Percentiles rank a stretch among this genome's conserved stretches.
Conservation (phyloP, 2,113 vertebrate genomes). For the Microtus montanus region DNA sequence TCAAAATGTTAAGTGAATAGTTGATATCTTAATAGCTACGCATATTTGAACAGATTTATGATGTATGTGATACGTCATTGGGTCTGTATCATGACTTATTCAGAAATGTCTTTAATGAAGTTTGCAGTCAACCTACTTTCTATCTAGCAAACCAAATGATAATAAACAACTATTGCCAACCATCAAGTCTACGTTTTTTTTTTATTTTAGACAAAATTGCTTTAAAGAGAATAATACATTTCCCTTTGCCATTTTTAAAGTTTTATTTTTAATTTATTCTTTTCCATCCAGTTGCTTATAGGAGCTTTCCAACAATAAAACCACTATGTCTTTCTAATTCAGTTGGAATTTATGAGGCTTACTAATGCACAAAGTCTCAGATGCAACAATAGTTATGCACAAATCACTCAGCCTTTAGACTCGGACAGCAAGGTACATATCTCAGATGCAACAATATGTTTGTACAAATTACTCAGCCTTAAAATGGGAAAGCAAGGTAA, state of each 20-base stretch:
- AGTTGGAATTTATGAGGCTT: not conserved
- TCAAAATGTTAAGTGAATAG: not conserved
- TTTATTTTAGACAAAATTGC: not conserved
- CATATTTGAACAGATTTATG: not conserved
- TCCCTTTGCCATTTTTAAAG: not conserved
- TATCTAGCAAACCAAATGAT: not conserved
- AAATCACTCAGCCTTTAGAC: not conserved
- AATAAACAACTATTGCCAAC: not conserved
- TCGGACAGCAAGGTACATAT: not conserved
- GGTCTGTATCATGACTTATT: not conserved
- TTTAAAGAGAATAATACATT: not conserved
- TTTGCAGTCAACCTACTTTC: accelerated
- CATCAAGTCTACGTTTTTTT: not conserved
- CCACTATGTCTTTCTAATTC: not conserved
- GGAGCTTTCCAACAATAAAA: not conserved
- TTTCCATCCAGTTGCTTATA: not conserved
- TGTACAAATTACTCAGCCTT: not conserved
- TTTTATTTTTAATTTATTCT: not conserved
- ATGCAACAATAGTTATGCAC: not conserved
- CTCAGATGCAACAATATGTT: not conserved
- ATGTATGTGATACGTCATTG: not conserved
- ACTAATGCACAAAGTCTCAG: not conserved
- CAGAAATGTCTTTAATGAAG: not conserved
- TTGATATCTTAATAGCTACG: not conserved
- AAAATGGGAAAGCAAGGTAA: not conserved